A percentile compares a stretch with the other conserved stretches of the same genome.
These are phyloP conservation scores for Carlito syrichta DNA, from an alignment of 2,113 vertebrate genomes.

Conservation along the genomic window DNA sequence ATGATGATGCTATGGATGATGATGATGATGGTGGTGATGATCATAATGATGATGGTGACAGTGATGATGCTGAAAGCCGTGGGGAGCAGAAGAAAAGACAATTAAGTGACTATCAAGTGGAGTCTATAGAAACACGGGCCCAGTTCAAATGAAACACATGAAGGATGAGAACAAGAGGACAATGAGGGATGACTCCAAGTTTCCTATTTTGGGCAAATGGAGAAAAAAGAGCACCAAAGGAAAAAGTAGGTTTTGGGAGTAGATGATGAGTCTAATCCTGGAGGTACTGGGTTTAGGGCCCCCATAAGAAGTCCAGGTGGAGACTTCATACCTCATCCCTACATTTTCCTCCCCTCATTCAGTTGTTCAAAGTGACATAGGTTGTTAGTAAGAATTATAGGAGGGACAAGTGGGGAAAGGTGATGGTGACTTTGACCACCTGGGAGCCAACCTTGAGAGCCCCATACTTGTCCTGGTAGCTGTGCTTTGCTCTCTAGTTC, in stretches of 20 bases:
- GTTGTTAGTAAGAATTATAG: background rate
- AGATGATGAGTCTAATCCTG: background rate
- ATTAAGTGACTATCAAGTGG: too few relatives aligned
- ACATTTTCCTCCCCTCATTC: background rate
- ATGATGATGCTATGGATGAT: background rate
- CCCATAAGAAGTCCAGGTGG: background rate
- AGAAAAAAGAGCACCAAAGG: background rate
- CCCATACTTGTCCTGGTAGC: background rate
- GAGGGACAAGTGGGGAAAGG: background rate
- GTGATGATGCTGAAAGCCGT: background rate
- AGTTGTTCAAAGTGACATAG: background rate
- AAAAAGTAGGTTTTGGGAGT: background rate
- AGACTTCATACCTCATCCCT: fast-evolving
- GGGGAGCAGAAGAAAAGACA: background rate
- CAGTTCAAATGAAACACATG: background rate
- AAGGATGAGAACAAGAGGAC: background rate
- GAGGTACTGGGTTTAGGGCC: background rate
- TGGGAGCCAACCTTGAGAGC: background rate
- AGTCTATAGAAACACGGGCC: background rate
- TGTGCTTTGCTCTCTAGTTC: background rate
- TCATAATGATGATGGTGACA: background rate
- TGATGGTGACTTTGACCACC: background rate
- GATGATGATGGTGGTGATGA: background rate
- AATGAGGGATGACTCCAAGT: fast-evolving
- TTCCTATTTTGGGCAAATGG: background rate